Evolutionary conservation across 2,113 vertebrate species (phyloP).

Genomic region (Alaudala cheleensis): DNA sequence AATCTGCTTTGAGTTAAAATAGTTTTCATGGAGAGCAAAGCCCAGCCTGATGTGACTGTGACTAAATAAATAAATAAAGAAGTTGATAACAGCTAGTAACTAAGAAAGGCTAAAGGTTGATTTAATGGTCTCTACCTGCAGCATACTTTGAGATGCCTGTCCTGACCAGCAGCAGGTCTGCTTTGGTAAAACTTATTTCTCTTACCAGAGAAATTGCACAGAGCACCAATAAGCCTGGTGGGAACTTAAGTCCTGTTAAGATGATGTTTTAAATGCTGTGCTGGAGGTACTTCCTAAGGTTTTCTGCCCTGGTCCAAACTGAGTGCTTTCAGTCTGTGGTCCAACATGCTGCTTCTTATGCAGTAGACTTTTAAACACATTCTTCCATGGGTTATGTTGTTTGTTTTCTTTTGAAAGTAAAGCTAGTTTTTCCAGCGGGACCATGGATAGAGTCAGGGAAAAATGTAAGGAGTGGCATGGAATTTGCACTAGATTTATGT

Average conservation of each 20-base stretch:
- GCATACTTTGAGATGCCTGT: neutral
- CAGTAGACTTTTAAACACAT: neutral
- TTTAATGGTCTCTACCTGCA: neutral
- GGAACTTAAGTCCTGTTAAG: neutral
- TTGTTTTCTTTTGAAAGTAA: neutral
- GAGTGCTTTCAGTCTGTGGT: neutral
- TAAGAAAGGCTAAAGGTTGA: neutral
- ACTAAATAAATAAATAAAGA: neutral
- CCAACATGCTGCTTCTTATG: neutral
- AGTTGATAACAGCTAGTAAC: neutral
- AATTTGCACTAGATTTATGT: neutral
- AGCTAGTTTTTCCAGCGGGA: neutral
- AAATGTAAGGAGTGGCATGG: neutral
- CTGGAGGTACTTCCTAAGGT: neutral
- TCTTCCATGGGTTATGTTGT: neutral
- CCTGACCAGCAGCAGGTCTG: neutral
- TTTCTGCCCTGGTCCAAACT: neutral
- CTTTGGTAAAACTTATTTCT: neutral
- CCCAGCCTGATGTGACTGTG: neutral
- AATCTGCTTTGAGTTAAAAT: conserved; percentile 56
- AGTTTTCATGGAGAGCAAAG: neutral
- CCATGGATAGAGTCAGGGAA: neutral
- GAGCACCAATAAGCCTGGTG: neutral
- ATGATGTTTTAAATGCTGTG: neutral
- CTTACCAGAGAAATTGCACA: neutral